A percentile compares a stretch with the other conserved stretches of the same genome.
Evolutionary conservation across 2,888 invertebrate genomes (phyloP).

Genomic region (Tinea pellionella): DNA sequence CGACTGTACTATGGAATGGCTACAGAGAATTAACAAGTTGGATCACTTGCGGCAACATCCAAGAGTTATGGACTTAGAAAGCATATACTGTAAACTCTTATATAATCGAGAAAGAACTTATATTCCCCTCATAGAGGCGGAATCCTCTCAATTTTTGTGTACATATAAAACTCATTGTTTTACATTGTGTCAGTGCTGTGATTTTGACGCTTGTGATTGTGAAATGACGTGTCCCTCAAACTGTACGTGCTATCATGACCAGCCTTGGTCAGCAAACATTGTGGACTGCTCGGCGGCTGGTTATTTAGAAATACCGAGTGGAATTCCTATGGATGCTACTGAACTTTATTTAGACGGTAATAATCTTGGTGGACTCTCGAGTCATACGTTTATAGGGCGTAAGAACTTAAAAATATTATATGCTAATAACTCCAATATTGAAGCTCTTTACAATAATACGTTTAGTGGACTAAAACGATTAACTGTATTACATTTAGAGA

Average conservation of each 20-base stretch:
- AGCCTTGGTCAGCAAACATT: slow-evolving; percentile 92
- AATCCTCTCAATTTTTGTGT: slow-evolving; percentile 91
- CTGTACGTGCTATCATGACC: slow-evolving; percentile 95
- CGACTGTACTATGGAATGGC: slow-evolving; percentile 96
- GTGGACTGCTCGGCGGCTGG: slow-evolving; percentile 89
- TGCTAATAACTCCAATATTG: slow-evolving; percentile 89
- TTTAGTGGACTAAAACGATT: slow-evolving; percentile 88
- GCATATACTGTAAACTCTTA: slow-evolving; percentile 88
- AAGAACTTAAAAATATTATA: slow-evolving; percentile 89
- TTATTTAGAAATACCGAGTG: slow-evolving; percentile 85
- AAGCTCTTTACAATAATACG: slow-evolving; percentile 87
- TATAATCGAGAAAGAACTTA: slow-evolving; percentile 87
- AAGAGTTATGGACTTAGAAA: slow-evolving; percentile 89
- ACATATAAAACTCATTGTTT: slow-evolving; percentile 94
- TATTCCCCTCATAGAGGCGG: slow-evolving; percentile 87
- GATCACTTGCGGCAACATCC: slow-evolving; percentile 88
- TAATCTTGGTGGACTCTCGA: slow-evolving; percentile 85
- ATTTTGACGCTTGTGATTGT: slow-evolving; percentile 97
- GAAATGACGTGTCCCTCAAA: slow-evolving; percentile 95
- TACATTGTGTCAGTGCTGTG: slow-evolving; percentile 94
- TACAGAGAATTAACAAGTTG: slow-evolving; percentile 89
- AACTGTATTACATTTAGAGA: slow-evolving; percentile 85
- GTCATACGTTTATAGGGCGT: slow-evolving; percentile 91
- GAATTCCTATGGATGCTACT: slow-evolving; percentile 95
- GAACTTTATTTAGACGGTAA: slow-evolving; percentile 95